Evolutionary conservation across 2,888 invertebrate genomes (phyloP).

Genomic region (Pedicia rivosa): DNA sequence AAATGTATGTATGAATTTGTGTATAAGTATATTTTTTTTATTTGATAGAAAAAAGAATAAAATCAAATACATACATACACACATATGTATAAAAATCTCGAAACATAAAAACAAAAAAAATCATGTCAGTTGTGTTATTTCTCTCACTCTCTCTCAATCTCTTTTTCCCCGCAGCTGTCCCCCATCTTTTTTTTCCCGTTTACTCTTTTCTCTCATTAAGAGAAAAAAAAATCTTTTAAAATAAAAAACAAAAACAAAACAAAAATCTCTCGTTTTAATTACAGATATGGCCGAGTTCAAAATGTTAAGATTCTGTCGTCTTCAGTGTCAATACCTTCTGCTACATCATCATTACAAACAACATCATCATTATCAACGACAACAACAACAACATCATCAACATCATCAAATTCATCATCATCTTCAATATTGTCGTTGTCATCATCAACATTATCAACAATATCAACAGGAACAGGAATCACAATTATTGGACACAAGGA

Average conservation of each 20-base stretch:
- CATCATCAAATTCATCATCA: background rate
- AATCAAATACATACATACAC: no score
- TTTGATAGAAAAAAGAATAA: no score
- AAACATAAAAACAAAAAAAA: no score
- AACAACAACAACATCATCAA: slow-evolving; percentile 13
- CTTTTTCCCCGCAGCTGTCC: no score
- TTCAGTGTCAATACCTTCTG: slow-evolving; percentile 8
- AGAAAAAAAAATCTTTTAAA: background rate
- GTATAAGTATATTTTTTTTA: no score
- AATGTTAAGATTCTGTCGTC: slow-evolving; percentile 81
- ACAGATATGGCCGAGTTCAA: slow-evolving; percentile 94
- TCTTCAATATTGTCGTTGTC: background rate
- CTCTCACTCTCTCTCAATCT: no score
- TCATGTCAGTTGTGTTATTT: no score
- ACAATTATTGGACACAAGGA: no score
- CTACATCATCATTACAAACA: slow-evolving; percentile 5
- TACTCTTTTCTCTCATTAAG: background rate
- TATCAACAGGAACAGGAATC: slow-evolving; percentile 1
- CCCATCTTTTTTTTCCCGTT: no score
- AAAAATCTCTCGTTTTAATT: no score
- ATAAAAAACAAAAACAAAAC: slow-evolving; percentile 1
- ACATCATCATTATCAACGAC: background rate
- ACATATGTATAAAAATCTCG: no score
- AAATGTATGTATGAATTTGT: no score
- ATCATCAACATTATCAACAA: background rate